These are phyloP conservation scores for Eurystomus gularis DNA, from an alignment of 2,113 vertebrate species.

Conservation along the genomic window DNA sequence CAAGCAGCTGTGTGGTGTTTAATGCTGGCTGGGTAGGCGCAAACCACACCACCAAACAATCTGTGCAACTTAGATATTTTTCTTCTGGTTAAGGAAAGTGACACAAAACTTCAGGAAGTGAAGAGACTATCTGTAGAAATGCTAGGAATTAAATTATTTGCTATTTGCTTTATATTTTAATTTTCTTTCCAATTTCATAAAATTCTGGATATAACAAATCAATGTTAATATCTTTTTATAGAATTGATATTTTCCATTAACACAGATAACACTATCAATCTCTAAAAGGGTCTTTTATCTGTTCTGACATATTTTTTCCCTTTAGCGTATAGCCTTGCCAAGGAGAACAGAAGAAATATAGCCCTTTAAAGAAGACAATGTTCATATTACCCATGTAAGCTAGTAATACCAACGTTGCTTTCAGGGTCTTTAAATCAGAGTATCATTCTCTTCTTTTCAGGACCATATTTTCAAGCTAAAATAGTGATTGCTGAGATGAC, in stretches of 20 bases:
- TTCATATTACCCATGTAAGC: constrained; percentile 39
- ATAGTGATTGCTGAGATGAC: not conserved
- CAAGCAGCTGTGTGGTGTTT: not conserved
- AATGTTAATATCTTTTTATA: constrained; percentile 11
- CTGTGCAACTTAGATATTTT: not conserved
- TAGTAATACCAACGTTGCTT: not conserved
- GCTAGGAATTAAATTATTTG: not conserved
- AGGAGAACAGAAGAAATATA: constrained; percentile 20
- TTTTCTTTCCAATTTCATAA: not conserved
- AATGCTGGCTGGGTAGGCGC: not conserved
- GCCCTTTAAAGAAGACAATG: constrained; percentile 13
- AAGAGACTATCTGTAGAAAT: not conserved
- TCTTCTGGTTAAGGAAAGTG: not conserved
- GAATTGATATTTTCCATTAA: constrained; percentile 31
- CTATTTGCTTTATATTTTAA: not conserved
- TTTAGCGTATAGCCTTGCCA: constrained; percentile 13
- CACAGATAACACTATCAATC: constrained; percentile 4
- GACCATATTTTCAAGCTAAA: not conserved
- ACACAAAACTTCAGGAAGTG: not conserved
- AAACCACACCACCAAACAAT: not conserved
- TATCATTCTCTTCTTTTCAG: not conserved
- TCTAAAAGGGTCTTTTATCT: not conserved
- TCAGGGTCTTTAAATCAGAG: constrained; percentile 15
- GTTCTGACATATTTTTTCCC: not conserved
- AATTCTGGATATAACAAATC: not conserved